Evolutionary conservation across 2,888 invertebrate genomes (phyloP), one percentile per base, ranked within the genome.

Genomic region (Girardia tigrina): DNA sequence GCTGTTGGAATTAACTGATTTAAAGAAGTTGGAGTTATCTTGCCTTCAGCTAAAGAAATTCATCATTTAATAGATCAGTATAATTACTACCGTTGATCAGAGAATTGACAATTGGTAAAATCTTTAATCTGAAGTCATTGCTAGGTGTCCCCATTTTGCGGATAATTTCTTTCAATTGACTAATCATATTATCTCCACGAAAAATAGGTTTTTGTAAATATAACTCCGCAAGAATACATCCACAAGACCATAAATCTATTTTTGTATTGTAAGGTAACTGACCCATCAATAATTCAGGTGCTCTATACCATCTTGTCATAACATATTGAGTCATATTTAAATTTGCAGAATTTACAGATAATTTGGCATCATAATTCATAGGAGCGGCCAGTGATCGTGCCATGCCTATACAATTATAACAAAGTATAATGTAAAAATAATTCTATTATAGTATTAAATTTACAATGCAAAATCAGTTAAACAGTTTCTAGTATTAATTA

Each of bases 231-330:
- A 71, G 71, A 29, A 71, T 71, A 20, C 71, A 71, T 27, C 71
- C 71, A 27, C 28, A 28, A 20, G 71, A 71, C 71, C 71, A 71
- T 14, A 71, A 29, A 29, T 71, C 71, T n/a, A 71, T 29, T 14
- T 27, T 29, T 26, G 14, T 29, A 27, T 27, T 14, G 23, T 71
- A 71, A 4, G 71, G 20, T 29, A 71, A 6, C 14, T 71, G 71
- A 20, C 71, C 71, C 71, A 71, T 71, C n/a, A 71, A 6, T 71
- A 71, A 29, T 29, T 71, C 71, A n/a, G 71, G 71, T n/a, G 71
- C 71, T 14, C 71, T 27, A n/a, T 71, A 71, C 71, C 71, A 71
- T 29, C 71, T 26, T 6, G 71, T 71, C 71, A 71, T 71, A 6
- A 71, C 71, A 29, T 71, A 71, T n/a, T 71, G 71, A 2, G 71